These are phyloP conservation scores for Campylomormyrus numenius DNA, from an alignment of 2,113 vertebrate species.

Conservation along the genomic window DNA sequence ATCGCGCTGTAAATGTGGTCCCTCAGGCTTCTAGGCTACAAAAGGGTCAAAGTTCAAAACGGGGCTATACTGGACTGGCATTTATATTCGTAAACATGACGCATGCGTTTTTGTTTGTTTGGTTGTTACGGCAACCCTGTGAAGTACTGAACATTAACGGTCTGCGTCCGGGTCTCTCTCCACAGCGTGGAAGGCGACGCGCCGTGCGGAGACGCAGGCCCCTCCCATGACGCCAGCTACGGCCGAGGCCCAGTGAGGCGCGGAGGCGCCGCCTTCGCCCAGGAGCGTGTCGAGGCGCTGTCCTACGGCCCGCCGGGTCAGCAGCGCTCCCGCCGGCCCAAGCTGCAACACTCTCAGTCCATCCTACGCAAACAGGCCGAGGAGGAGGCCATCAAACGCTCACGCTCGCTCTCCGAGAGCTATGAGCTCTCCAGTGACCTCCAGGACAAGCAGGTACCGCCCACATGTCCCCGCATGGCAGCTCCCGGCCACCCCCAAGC, in stretches of 20 bases:
- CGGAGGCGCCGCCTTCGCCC: conserved; percentile 63
- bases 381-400: conserved; percentile 75
- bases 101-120: not conserved
- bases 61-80: not conserved
- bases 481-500: not conserved
- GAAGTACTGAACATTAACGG: not conserved
- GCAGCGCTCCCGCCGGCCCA: conserved; percentile 62
- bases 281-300: conserved; percentile 70
- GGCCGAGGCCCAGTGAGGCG: conserved; percentile 72
- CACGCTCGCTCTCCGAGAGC: conserved; percentile 73
- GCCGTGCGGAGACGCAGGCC: conserved; percentile 71
- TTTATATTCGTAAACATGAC: conserved; percentile 9
- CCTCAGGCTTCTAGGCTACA: conserved; percentile 15
- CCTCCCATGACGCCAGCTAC: conserved; percentile 75
- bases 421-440: conserved; percentile 81
- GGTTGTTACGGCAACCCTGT: not conserved
- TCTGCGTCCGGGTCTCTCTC: conserved; percentile 14
- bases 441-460: conserved; percentile 73
- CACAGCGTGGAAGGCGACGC: conserved; percentile 88
- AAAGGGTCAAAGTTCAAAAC: conserved; percentile 20
- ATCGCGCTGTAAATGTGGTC: conserved; percentile 3
- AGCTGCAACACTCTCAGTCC: conserved; percentile 70
- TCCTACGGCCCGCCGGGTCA: conserved; percentile 69
- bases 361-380: conserved; percentile 74
- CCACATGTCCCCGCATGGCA: not conserved